phyloP scores from a whole-genome alignment of 2,888 invertebrate genomes.

The Nemurella pictetii region DNA sequence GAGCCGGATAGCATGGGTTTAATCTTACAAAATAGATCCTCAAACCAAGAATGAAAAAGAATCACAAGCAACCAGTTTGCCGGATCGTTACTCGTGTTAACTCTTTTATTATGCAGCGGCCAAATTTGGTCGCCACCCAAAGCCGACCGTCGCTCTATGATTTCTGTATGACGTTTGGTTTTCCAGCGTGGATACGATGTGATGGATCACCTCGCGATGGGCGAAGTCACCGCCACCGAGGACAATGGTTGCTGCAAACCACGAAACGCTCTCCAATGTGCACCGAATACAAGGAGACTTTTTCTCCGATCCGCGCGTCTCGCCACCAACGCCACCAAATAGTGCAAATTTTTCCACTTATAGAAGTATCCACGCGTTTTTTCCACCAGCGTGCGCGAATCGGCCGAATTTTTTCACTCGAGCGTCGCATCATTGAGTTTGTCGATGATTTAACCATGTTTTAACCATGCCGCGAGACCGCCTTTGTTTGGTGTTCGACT shows the following conservation, averaged over 20 bases:
- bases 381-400: not conserved
- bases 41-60: not conserved
- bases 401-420: not conserved
- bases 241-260: not conserved
- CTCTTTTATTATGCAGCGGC: not conserved
- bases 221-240: not conserved
- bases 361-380: not conserved
- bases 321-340: not conserved
- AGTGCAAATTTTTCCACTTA: constrained; percentile 17
- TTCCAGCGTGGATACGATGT: not conserved
- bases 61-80: not conserved
- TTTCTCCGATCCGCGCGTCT: not conserved
- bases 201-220: not conserved
- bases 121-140: not conserved
- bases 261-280: not conserved
- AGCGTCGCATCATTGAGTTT: not conserved
- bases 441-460: not conserved
- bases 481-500: not conserved
- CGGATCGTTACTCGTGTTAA: not conserved
- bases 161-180: not conserved
- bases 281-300: not conserved
- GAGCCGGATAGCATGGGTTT: too few species aligned
- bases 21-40: not conserved
- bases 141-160: not conserved
- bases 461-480: not conserved